Conservation (phyloP, 92 coral and sea anemone species). For the Parazoanthus atlanticus region DNA sequence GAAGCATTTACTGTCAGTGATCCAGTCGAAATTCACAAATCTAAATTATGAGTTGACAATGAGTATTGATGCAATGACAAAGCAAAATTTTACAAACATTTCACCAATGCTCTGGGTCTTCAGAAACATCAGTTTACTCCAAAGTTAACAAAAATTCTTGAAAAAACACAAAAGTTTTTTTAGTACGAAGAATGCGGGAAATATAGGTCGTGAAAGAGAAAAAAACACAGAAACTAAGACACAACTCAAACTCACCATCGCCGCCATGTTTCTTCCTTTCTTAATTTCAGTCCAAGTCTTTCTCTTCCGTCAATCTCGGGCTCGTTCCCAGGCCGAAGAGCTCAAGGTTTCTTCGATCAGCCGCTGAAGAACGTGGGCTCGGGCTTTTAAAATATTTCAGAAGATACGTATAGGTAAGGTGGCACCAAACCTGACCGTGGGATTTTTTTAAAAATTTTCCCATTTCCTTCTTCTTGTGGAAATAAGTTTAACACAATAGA, state of each 20-base stretch:
- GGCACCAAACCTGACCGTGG: too few relatives aligned
- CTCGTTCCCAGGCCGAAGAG: neutral
- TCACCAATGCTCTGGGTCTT: neutral
- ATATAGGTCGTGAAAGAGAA: neutral
- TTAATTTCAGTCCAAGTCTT: neutral
- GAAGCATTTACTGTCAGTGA: neutral
- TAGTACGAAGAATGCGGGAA: neutral
- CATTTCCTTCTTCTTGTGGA: neutral
- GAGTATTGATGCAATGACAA: too few relatives aligned
- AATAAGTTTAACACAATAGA: too few relatives aligned
- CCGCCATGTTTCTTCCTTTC: conserved; percentile 13
- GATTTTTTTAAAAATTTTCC: too few relatives aligned
- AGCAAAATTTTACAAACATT: neutral
- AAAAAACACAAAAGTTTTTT: neutral
- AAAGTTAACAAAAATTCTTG: neutral
- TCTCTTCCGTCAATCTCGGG: neutral
- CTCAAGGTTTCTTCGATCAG: too few relatives aligned
- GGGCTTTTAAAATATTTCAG: too few relatives aligned
- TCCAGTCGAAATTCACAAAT: neutral
- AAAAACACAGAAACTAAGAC: conserved; percentile 1
- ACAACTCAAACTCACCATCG: neutral
- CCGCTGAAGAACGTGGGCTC: too few relatives aligned
- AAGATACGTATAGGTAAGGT: too few relatives aligned
- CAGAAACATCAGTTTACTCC: neutral
- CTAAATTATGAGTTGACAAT: neutral